phyloP scores from a whole-genome alignment of 2,797 vertebrate genomes.

The Etheostoma nigrum region DNA sequence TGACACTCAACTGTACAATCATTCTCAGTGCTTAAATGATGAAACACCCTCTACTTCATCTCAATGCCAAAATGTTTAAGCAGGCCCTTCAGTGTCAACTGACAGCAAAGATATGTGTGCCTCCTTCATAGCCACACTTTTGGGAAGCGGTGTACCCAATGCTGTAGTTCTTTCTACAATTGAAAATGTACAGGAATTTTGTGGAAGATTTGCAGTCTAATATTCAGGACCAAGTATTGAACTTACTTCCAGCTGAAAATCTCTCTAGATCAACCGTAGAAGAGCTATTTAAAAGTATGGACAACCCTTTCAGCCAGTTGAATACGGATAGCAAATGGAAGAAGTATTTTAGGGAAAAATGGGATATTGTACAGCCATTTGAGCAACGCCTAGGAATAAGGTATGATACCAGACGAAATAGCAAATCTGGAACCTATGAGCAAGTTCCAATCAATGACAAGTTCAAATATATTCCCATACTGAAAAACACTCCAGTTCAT shows the following conservation, averaged over 20 bases:
- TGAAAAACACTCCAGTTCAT: conserved; percentile 19
- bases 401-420: conserved; percentile 2
- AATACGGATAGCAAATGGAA: conserved; percentile 18
- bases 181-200: conserved; percentile 48
- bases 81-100: neutral
- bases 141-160: conserved; percentile 35
- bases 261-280: conserved; percentile 20
- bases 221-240: conserved; percentile 30
- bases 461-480: conserved; percentile 16
- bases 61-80: neutral
- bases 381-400: neutral
- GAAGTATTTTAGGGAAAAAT: conserved; percentile 17
- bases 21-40: neutral
- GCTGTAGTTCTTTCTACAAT: conserved; percentile 40
- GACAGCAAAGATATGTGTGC: conserved; percentile 19
- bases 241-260: conserved; percentile 9
- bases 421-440: neutral
- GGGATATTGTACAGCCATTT: conserved; percentile 19
- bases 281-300: conserved; percentile 41
- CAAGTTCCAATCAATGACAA: conserved; percentile 14
- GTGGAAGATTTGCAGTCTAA: conserved; percentile 37
- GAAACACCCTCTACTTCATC: conserved; percentile 1
- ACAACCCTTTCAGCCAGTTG: conserved; percentile 29
- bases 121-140: conserved; percentile 13
- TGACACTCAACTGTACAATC: neutral